A percentile compares a stretch with the other conserved stretches of the same genome.
Evolutionary conservation across 2,113 vertebrate species (phyloP).

Genomic region (Muscicapa adusta): DNA sequence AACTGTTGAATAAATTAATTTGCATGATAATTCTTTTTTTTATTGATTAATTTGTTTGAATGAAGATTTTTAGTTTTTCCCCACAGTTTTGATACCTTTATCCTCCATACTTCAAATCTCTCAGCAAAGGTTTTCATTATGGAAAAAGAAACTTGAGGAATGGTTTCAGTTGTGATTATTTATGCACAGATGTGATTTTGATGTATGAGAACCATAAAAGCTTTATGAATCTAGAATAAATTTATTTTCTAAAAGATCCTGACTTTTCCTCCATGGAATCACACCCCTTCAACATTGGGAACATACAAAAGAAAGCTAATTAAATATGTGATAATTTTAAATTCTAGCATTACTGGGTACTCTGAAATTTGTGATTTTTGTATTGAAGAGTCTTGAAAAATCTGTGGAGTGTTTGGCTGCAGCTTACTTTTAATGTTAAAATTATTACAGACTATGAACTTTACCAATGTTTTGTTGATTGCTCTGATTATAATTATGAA

Average conservation of each 20-base stretch:
- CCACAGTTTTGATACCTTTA: neutral
- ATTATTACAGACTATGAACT: neutral
- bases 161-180: neutral
- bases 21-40: neutral
- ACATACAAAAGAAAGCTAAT: neutral
- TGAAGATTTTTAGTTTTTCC: neutral
- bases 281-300: neutral
- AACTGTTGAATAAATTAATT: neutral
- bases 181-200: neutral
- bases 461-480: neutral
- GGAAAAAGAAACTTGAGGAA: neutral
- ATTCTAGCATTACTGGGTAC: neutral
- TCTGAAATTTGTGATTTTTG: neutral
- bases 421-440: neutral
- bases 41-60: neutral
- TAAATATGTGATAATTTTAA: neutral
- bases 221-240: neutral
- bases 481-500: slow-evolving; percentile 14
- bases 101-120: neutral
- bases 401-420: neutral
- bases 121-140: neutral
- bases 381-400: neutral
- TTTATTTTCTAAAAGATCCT: neutral
- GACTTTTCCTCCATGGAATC: neutral
- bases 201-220: neutral